Evolutionary conservation across 2,113 vertebrate species (phyloP).

Genomic region (Anseranas semipalmata): DNA sequence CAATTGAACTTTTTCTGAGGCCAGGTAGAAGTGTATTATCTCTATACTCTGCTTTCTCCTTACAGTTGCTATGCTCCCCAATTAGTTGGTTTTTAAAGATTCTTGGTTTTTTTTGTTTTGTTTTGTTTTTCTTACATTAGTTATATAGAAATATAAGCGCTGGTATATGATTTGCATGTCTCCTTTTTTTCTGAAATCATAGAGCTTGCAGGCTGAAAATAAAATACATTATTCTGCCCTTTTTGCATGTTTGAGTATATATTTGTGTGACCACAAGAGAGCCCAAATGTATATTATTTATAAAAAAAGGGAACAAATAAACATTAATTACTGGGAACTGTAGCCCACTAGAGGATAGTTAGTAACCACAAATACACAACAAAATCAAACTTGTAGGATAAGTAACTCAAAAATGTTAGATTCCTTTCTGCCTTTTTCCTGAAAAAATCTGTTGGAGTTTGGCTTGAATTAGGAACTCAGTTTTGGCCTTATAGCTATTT

Average conservation of each 20-base stretch:
- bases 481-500: conserved; percentile 14
- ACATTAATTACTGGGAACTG: conserved; percentile 6
- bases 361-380: background rate
- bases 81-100: background rate
- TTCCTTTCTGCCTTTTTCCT: background rate
- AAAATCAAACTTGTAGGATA: background rate
- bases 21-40: background rate
- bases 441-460: background rate
- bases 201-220: background rate
- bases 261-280: background rate
- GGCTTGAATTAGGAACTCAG: background rate
- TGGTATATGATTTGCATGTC: background rate
- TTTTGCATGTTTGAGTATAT: background rate
- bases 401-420: background rate
- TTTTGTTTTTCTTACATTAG: background rate
- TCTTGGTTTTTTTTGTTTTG: background rate
- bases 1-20: background rate
- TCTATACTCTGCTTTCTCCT: background rate
- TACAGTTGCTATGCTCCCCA: background rate
- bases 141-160: background rate
- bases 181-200: background rate
- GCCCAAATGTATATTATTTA: background rate
- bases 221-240: background rate
- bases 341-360: background rate
- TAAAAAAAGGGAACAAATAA: background rate